A percentile compares a stretch with the other conserved stretches of the same genome.
Conservation (phyloP, 2,797 vertebrate species). For the Cossypha niveicapilla region DNA sequence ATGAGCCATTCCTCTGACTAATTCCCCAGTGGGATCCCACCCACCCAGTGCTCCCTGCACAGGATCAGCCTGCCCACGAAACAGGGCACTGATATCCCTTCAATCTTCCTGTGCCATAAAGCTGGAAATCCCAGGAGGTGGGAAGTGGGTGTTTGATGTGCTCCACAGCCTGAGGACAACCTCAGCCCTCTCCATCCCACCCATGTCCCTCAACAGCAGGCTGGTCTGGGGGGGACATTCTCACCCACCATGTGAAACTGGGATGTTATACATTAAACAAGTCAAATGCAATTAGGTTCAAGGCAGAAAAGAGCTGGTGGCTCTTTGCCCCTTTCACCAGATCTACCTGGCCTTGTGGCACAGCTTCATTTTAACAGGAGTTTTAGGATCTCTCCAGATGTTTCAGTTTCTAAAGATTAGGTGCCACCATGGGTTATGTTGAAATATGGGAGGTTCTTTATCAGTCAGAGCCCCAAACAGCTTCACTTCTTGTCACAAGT, state of each 20-base stretch:
- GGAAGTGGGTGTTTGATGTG: not conserved
- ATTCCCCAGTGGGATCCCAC: not conserved
- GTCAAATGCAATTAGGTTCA: not conserved
- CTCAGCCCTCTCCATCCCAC: not conserved
- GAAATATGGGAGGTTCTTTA: not conserved
- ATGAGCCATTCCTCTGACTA: slow-evolving; percentile 24
- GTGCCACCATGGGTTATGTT: not conserved
- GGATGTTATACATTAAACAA: not conserved
- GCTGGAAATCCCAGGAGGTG: not conserved
- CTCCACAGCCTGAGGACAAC: not conserved
- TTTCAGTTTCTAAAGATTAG: not conserved
- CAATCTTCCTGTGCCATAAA: not conserved
- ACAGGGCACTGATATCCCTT: rapidly evolving
- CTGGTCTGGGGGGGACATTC: not conserved
- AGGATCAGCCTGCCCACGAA: not conserved
- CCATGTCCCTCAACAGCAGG: not conserved
- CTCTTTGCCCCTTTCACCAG: not conserved
- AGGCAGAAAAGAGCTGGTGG: not conserved
- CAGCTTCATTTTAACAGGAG: not conserved
- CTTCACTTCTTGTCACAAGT: not conserved
- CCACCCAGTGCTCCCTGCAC: not conserved
- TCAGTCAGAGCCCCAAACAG: not conserved
- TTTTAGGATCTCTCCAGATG: not conserved
- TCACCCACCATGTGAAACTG: not conserved
- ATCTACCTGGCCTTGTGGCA: not conserved